A percentile compares a stretch with the other conserved stretches of the same genome.
Evolutionary conservation across 2,888 invertebrate genomes (phyloP).

Genomic region (Dolichomitus sp.): DNA sequence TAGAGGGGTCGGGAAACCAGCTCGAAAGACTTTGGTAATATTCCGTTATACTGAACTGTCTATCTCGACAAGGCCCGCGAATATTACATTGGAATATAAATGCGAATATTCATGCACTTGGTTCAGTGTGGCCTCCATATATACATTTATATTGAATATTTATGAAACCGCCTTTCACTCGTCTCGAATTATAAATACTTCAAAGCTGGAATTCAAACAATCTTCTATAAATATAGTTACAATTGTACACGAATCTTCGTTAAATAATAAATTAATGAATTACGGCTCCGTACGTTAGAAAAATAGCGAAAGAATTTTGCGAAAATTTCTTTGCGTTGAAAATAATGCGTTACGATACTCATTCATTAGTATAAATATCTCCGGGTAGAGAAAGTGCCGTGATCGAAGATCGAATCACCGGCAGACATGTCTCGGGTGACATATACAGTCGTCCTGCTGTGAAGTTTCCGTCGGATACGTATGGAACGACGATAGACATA

Average conservation of each 20-base stretch:
- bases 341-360: conserved; percentile 41
- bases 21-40: conserved; percentile 40
- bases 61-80: conserved; percentile 40
- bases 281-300: neutral
- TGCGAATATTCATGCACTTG: conserved; percentile 70
- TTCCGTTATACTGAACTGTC: conserved; percentile 30
- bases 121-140: conserved; percentile 36
- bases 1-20: conserved; percentile 17
- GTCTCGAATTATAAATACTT: conserved; percentile 31
- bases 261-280: neutral
- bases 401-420: conserved; percentile 63
- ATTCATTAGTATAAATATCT: conserved; percentile 38
- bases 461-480: conserved; percentile 60
- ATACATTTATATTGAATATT: conserved; percentile 64
- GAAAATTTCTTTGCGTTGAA: conserved; percentile 19
- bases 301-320: neutral
- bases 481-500: conserved; percentile 56
- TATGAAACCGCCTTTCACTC: conserved; percentile 42
- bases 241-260: neutral
- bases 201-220: neutral
- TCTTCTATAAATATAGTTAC: neutral
- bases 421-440: conserved; percentile 63
- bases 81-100: conserved; percentile 67
- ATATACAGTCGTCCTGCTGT: conserved; percentile 41
- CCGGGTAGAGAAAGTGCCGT: conserved; percentile 35